A percentile compares a stretch with the other conserved stretches of the same genome.
phyloP scores from a whole-genome alignment of 2,797 vertebrate species.

The Spinibarbus caldwelli region DNA sequence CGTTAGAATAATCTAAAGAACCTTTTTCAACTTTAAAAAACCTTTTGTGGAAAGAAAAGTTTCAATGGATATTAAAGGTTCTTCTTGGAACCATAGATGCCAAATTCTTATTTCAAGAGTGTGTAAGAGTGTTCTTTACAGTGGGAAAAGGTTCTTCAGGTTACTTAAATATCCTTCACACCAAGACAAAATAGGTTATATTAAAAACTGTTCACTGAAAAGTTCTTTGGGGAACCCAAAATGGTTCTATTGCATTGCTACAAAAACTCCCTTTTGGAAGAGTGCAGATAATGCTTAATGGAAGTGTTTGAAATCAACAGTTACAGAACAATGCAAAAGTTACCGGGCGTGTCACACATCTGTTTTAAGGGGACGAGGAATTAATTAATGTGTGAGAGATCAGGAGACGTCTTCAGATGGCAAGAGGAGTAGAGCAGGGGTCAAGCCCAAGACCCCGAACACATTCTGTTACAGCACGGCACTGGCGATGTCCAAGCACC shows the following conservation, averaged over 20 bases:
- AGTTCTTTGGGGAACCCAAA: neutral
- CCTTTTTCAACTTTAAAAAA: neutral
- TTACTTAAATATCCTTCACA: neutral
- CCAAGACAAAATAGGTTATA: neutral
- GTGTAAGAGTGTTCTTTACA: neutral
- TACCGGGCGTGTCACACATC: neutral
- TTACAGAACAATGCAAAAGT: neutral
- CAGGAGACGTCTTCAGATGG: constrained; percentile 32
- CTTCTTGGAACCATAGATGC: neutral
- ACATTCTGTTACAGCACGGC: constrained; percentile 51
- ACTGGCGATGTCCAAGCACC: constrained; percentile 66
- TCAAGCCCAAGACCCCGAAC: constrained; percentile 68
- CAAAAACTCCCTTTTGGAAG: neutral
- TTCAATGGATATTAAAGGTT: neutral
- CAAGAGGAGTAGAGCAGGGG: constrained; percentile 44
- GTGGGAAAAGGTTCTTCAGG: neutral
- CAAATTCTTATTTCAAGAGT: neutral
- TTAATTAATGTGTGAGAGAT: constrained; percentile 45
- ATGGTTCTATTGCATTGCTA: neutral
- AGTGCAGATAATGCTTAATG: constrained; percentile 32
- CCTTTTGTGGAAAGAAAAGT: neutral
- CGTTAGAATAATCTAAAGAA: neutral
- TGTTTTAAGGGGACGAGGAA: neutral
- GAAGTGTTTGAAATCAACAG: constrained; percentile 1
- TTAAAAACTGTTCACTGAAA: too few species aligned